These are phyloP conservation scores for Neotragus moschatus DNA, from an alignment of 2,113 vertebrate species.

Conservation along the genomic window DNA sequence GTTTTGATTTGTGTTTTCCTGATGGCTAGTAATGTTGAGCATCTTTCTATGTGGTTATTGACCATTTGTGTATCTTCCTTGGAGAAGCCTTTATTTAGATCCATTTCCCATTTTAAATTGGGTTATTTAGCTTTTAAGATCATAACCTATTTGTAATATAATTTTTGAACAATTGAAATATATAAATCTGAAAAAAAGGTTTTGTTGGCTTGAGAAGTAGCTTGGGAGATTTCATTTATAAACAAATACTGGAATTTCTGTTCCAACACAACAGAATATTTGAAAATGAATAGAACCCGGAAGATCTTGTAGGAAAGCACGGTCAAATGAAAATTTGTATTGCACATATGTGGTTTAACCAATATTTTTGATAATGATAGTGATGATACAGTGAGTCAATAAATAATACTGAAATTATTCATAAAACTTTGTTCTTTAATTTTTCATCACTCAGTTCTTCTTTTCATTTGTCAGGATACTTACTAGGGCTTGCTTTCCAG, in stretches of 20 bases:
- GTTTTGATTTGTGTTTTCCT: neutral
- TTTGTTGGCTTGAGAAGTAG: neutral
- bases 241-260: neutral
- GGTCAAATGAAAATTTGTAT: neutral
- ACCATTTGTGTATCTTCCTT: neutral
- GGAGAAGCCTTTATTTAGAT: neutral
- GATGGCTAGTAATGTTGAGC: neutral
- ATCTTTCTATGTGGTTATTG: neutral
- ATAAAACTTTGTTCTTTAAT: neutral
- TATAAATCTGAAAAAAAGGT: neutral
- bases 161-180: neutral
- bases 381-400: neutral
- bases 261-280: neutral
- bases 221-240: neutral
- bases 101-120: neutral
- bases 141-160: neutral
- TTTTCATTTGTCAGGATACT: neutral
- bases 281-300: neutral
- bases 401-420: neutral
- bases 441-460: neutral
- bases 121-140: neutral
- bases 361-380: neutral
- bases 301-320: neutral
- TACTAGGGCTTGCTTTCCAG: neutral
- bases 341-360: neutral